Evolutionary conservation across 2,113 vertebrate species (phyloP), one percentile per base, ranked within the genome.

Genomic region (Thunnus maccoyii): DNA sequence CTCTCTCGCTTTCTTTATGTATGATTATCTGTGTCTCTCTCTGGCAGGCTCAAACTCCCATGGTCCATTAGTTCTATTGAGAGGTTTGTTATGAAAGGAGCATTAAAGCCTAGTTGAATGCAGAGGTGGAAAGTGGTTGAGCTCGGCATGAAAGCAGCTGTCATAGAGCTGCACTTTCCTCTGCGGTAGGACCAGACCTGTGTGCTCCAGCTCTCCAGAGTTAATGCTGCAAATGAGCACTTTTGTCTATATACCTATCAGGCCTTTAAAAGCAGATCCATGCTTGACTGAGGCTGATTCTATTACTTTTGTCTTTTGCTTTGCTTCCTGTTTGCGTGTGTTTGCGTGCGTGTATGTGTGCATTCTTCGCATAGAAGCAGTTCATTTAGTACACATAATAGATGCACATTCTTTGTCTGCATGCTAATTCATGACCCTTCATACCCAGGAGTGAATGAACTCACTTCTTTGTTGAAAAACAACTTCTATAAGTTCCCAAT

Each of bases 21-120:
- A 22, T 77, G 36, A 56, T 78, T 80, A 66, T 81, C 67, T 56
- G 25, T n/a, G 5, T 76, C 14, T 86, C 14, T 86, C 9, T 60
- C 46, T 52, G 47, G 16, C 61, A 64, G 52, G 6, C 62, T 86
- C 56, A 87, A 67, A 54, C 71, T 72, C 65, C 69, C n/a, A 9
- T 67, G 63, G n/a, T 67, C 65, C 72, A 82, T 84, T 78, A 87
- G 77, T 58, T 83, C 71, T 27, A 71, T 60, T 70, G 86, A 86
- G 82, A 80, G 69, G 69, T 50, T 82, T 55, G 70, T 54, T 86
- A 41, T 62, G 65, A 82, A 76, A 74, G 52, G 64, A 58, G 54
- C 75, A 73, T 65, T 82, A 76, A 78, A 87, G 67, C 32, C 64
- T 44, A 22, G 76, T 73, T 72, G 36, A 85, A 80, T 75, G 61